Conservation (phyloP, 2,113 vertebrate genomes). For the Phoenicopterus ruber region DNA sequence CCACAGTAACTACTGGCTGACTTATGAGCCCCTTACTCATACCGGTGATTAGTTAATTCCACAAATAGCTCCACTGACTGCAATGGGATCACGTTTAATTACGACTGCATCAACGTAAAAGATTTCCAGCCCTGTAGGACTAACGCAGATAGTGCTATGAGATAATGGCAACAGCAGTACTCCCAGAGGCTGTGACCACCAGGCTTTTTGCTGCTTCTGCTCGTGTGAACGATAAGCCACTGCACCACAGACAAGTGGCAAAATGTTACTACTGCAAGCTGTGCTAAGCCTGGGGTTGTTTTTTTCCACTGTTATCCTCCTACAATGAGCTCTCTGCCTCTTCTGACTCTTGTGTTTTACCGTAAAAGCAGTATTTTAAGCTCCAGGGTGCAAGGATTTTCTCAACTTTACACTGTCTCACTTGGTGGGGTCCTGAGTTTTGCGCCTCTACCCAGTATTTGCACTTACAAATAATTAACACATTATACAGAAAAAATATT, state of each 20-base stretch:
- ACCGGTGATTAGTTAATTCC: not conserved
- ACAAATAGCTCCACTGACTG: constrained; percentile 1
- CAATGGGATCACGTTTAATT: constrained; percentile 20
- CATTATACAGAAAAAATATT: not conserved
- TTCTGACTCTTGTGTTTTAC: not conserved
- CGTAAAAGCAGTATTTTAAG: not conserved
- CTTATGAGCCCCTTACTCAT: constrained; percentile 49
- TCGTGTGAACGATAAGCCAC: not conserved
- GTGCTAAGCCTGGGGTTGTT: not conserved
- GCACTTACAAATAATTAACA: not conserved
- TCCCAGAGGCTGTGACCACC: not conserved
- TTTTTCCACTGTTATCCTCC: not conserved
- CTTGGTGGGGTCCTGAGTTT: not conserved
- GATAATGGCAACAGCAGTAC: not conserved
- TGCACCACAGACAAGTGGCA: not conserved
- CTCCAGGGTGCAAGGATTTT: not conserved
- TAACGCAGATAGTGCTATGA: not conserved
- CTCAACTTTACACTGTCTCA: not conserved
- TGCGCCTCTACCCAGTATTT: not conserved
- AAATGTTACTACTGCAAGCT: not conserved
- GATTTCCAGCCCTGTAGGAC: not conserved
- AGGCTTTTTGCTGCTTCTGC: not conserved
- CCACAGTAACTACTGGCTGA: constrained; percentile 29
- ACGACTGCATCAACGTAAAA: constrained; percentile 13
- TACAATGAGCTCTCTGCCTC: not conserved